A percentile compares a stretch with the other conserved stretches of the same genome.
Evolutionary conservation across 2,113 vertebrate genomes (phyloP).

Genomic region (Ornithorhynchus anatinus): DNA sequence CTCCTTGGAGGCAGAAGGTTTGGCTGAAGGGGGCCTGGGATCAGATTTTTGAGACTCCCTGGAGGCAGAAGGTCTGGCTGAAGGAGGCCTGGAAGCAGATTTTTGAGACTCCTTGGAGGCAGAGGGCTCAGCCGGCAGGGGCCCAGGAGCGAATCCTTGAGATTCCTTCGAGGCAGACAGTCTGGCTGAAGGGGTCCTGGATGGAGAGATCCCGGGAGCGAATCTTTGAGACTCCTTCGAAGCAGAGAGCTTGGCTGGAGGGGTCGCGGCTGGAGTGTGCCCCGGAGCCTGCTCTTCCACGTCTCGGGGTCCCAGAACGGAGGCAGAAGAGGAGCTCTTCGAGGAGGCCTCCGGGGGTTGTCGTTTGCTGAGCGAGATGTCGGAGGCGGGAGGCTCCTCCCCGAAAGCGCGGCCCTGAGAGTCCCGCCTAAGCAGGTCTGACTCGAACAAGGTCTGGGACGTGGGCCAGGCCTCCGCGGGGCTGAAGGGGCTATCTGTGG

Average conservation of each 20-base stretch:
- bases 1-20: background rate
- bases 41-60: background rate
- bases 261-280: too few species aligned
- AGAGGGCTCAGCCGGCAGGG: background rate
- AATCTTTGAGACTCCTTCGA: too few species aligned
- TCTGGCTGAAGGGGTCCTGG: constrained; percentile 13
- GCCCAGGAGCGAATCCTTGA: background rate
- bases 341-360: too few species aligned
- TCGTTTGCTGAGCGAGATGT: too few species aligned
- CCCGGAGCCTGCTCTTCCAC: too few species aligned
- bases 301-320: too few species aligned
- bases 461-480: fast-evolving
- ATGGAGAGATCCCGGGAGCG: constrained; percentile 34
- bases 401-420: too few species aligned
- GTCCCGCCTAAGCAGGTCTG: too few species aligned
- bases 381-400: too few species aligned
- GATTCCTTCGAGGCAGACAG: background rate
- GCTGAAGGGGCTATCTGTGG: background rate
- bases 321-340: too few species aligned
- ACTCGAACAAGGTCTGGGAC: too few species aligned
- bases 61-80: constrained; percentile 1
- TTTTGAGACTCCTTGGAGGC: background rate
- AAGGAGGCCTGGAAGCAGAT: constrained; percentile 27
- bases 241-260: too few species aligned
- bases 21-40: background rate